These are phyloP conservation scores for Mandrillus leucophaeus DNA, from an alignment of 2,113 vertebrate species.

Conservation along the genomic window DNA sequence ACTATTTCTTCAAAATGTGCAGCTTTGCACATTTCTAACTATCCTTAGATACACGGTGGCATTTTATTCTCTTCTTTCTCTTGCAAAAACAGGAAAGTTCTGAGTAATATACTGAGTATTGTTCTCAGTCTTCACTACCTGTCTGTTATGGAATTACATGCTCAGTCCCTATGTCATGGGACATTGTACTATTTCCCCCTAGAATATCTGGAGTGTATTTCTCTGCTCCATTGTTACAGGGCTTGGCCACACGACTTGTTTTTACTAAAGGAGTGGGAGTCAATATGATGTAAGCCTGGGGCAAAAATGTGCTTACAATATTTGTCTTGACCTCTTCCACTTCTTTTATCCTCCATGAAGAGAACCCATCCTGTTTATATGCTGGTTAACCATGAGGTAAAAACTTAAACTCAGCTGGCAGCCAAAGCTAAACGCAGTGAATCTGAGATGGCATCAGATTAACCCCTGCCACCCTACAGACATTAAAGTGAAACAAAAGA, in stretches of 20 bases:
- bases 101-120: not conserved
- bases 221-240: not conserved
- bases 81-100: not conserved
- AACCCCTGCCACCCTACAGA: not conserved
- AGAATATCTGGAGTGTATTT: not conserved
- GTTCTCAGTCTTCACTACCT: not conserved
- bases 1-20: not conserved
- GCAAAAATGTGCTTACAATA: not conserved
- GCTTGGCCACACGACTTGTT: not conserved
- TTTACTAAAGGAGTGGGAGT: slow-evolving; percentile 2
- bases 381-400: not conserved
- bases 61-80: not conserved
- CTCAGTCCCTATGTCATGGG: not conserved
- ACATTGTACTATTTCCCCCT: not conserved
- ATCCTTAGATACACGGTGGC: not conserved
- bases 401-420: not conserved
- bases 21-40: not conserved
- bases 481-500: slow-evolving; percentile 6
- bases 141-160: not conserved
- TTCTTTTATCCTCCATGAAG: slow-evolving; percentile 13
- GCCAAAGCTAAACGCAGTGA: not conserved
- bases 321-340: slow-evolving; percentile 25
- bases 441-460: not conserved
- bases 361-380: not conserved
- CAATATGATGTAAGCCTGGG: not conserved